These are phyloP conservation scores for Dascillus cervinus DNA, from an alignment of 2,888 invertebrate species.

Conservation along the genomic window DNA sequence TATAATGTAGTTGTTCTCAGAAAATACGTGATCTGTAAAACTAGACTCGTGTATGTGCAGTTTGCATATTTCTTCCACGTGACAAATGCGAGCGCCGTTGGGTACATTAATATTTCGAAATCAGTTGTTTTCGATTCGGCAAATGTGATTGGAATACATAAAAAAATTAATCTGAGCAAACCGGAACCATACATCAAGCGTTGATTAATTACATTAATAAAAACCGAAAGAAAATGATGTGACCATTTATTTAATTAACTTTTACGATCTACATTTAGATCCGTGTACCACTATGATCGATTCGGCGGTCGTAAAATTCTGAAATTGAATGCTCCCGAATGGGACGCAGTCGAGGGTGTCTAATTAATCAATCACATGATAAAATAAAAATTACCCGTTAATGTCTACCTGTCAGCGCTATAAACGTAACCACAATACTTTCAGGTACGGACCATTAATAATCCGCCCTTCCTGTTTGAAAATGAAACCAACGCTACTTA, in stretches of 20 bases:
- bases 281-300: conserved; percentile 2
- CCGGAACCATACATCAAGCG: too few species aligned
- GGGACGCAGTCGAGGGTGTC: conserved; percentile 2
- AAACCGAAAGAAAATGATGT: conserved; percentile 1
- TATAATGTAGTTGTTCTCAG: conserved; percentile 11
- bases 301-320: too few species aligned
- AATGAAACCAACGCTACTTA: too few species aligned
- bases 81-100: too few species aligned
- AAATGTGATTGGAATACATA: too few species aligned
- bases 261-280: neutral
- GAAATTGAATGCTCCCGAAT: too few species aligned
- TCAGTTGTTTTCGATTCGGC: too few species aligned
- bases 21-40: conserved; percentile 12
- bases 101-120: too few species aligned
- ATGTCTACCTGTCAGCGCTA: conserved; percentile 16
- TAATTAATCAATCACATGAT: conserved; percentile 15
- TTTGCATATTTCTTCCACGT: too few species aligned
- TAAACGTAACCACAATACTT: conserved; percentile 6
- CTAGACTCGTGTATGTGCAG: too few species aligned
- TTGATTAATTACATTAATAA: too few species aligned
- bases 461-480: conserved; percentile 10
- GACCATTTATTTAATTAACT: neutral
- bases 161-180: too few species aligned
- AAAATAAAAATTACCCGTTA: conserved; percentile 11
- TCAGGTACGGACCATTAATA: conserved; percentile 6